phyloP scores from a whole-genome alignment of 1,140 invertebrate species.

The Eriosoma lanigerum region DNA sequence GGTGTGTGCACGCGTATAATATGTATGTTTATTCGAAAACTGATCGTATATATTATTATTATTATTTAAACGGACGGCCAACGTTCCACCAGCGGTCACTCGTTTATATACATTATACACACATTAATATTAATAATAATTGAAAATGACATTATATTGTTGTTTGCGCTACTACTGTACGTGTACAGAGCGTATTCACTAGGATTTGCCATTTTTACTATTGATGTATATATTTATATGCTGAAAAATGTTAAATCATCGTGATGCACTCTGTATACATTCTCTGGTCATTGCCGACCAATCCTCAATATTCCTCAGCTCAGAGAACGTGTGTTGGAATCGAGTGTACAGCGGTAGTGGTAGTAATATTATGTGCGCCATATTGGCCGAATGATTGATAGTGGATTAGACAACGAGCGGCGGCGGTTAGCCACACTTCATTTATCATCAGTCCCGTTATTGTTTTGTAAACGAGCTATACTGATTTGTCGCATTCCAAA shows the following conservation, averaged over 20 bases:
- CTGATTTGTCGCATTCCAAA: conserved; percentile 26
- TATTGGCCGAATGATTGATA: conserved; percentile 42
- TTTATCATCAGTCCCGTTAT: conserved; percentile 25
- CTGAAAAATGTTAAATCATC: too few relatives aligned
- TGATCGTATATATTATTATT: conserved; percentile 5
- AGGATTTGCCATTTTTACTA: too few relatives aligned
- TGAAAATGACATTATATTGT: conserved; percentile 42
- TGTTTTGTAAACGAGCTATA: conserved; percentile 12
- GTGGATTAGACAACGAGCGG: conserved; percentile 7
- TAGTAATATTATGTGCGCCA: background rate
- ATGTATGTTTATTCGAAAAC: background rate
- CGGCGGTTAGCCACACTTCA: conserved; percentile 37
- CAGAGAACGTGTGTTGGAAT: background rate
- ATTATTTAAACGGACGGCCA: background rate
- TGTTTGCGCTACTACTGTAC: background rate
- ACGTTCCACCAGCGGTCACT: background rate
- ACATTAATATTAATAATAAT: conserved; percentile 46
- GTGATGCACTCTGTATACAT: too few relatives aligned
- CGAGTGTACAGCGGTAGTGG: background rate
- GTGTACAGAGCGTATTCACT: too few relatives aligned
- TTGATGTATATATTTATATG: too few relatives aligned
- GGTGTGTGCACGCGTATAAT: background rate
- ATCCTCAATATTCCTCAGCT: too few relatives aligned
- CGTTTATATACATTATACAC: background rate
- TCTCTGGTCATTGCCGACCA: too few relatives aligned